These are phyloP conservation scores for Noctuana brunneofusca DNA, from an alignment of 2,888 invertebrate genomes.

Conservation along the genomic window DNA sequence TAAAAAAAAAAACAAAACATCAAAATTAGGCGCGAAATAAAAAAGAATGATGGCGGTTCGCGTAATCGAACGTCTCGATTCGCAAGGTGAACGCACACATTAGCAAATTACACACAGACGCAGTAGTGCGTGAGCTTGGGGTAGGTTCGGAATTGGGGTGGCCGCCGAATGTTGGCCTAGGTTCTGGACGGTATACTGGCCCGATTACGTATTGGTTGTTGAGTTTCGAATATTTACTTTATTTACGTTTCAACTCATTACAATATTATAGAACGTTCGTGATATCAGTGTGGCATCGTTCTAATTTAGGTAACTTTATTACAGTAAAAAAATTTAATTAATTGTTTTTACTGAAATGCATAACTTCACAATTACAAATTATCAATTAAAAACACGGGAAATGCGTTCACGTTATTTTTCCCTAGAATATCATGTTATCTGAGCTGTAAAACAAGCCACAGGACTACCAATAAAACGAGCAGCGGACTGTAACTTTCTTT, in stretches of 20 bases:
- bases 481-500: constrained; percentile 31
- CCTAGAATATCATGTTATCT: constrained; percentile 17
- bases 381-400: not conserved
- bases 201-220: constrained; percentile 48
- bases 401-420: not conserved
- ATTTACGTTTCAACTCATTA: too few species aligned
- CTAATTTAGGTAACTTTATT: too few species aligned
- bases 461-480: constrained; percentile 25
- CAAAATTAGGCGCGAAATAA: constrained; percentile 35
- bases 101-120: constrained; percentile 37
- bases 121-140: constrained; percentile 56
- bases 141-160: constrained; percentile 79
- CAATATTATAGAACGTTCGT: too few species aligned
- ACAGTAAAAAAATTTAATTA: too few species aligned
- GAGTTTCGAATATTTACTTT: too few species aligned
- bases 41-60: constrained; percentile 38
- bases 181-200: constrained; percentile 66
- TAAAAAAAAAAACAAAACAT: constrained; percentile 21
- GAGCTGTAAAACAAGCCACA: constrained; percentile 26
- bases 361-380: too few species aligned
- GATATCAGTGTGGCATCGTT: too few species aligned
- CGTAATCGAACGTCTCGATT: constrained; percentile 50
- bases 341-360: too few species aligned
- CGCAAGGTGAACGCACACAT: constrained; percentile 43
- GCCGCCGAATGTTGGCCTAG: constrained; percentile 76